Evolutionary conservation across 1,140 invertebrate genomes (phyloP).

Genomic region (Pararge aegeria): DNA sequence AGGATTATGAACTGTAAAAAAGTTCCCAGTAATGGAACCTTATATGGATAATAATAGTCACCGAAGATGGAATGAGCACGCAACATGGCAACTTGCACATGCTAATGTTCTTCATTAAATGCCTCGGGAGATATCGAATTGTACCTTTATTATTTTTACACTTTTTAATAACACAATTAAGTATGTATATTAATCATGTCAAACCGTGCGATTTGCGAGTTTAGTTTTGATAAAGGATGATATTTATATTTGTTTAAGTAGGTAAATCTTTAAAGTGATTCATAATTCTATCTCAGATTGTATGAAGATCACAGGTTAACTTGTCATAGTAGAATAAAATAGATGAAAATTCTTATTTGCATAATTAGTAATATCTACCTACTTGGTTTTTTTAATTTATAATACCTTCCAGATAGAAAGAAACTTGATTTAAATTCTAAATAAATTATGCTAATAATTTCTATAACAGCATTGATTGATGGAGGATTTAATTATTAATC

Average conservation of each 20-base stretch:
- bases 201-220: too few species aligned
- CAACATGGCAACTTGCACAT: conserved; percentile 34
- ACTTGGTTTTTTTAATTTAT: neutral
- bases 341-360: too few species aligned
- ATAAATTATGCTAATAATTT: conserved; percentile 10
- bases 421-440: neutral
- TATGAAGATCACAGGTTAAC: too few species aligned
- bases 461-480: conserved; percentile 8
- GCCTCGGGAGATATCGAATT: conserved; percentile 17
- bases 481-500: conserved; percentile 7
- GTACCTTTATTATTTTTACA: conserved; percentile 10
- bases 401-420: conserved; percentile 2
- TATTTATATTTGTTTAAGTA: too few species aligned
- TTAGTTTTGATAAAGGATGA: too few species aligned
- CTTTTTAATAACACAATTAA: too few species aligned
- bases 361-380: too few species aligned
- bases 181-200: too few species aligned
- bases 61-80: conserved; percentile 42
- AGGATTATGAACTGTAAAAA: conserved; percentile 39
- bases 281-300: too few species aligned
- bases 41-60: conserved; percentile 49
- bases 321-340: too few species aligned
- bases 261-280: too few species aligned
- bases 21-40: conserved; percentile 30
- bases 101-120: conserved; percentile 56